Conservation (phyloP, 2,797 vertebrate species). For the Corythornis leucogaster region DNA sequence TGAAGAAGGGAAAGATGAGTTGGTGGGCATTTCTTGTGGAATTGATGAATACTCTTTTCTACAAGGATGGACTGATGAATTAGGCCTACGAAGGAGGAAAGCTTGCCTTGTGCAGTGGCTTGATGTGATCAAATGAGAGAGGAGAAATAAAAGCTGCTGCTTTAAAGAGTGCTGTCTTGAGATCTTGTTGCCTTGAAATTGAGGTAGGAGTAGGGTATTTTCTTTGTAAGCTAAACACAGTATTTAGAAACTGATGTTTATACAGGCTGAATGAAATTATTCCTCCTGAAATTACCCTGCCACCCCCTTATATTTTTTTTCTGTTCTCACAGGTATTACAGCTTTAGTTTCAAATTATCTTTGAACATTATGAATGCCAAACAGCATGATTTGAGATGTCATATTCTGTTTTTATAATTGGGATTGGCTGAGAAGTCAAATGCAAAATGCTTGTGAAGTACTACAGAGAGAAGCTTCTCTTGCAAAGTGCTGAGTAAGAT, state of each 20-base stretch:
- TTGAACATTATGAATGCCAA: background rate
- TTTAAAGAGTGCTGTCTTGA: background rate
- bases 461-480: background rate
- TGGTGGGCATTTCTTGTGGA: background rate
- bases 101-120: background rate
- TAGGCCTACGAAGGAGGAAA: background rate
- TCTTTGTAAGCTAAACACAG: background rate
- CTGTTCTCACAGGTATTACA: no score
- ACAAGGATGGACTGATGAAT: background rate
- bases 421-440: background rate
- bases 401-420: rapidly evolving
- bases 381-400: background rate
- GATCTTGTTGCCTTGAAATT: background rate
- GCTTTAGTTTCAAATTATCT: background rate
- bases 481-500: background rate
- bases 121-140: background rate
- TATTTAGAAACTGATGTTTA: background rate
- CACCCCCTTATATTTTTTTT: rapidly evolving
- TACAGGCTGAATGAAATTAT: background rate
- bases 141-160: background rate
- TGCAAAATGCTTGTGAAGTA: background rate
- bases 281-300: background rate
- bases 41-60: background rate
- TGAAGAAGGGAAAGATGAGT: background rate
- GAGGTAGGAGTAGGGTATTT: background rate